Evolutionary conservation across 2,113 vertebrate genomes (phyloP), one percentile per base, ranked within the genome.

Genomic region (Mustela nigripes): DNA sequence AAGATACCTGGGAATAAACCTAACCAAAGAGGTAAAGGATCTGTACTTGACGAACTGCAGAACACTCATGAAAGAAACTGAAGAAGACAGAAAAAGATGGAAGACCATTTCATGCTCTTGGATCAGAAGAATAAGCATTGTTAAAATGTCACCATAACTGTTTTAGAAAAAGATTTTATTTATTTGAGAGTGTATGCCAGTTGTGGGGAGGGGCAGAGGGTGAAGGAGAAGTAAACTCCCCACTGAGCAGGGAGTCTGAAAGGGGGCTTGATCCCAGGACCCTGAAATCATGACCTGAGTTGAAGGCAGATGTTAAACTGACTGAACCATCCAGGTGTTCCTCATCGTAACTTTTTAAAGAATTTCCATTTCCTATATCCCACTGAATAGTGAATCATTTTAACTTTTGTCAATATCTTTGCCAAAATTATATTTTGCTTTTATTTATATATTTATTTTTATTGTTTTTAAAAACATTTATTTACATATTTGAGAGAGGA

Each of bases 321-420:
- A 67, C 63, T 33, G 28, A 33, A 31, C 31, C 31, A 67, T 12
- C 63, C 63, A 67, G 28, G 31, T 6, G 2, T 28, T 31, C 6
- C 63, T 67, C 63, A 67, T 28, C 63, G 5, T 11, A 63, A 63
- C 10, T 67, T 65, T 65, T 65, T 65, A 65, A n/a, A 50, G 26
- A 90, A 78, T 95, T 78, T 91, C 9, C 83, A 4, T 69, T 94
- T 65, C 15, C 26, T 48, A 11, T 42, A 60, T 39, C 14, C 11
- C 48, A 60, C 31, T 60, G 83, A 91, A 71, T 33, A 53, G n/a
- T 90, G 48, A 83, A 45, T 83, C 45, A 88, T 96, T 91, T 74
- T 42, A 26, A 74, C 39, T 45, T 74, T 74, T 26, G 22, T 74
- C 71, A 45, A 26, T 45, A 74, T 74, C 21, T 42, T 74, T 74